Percentiles rank a stretch among this genome's conserved stretches.
Conservation (phyloP, 2,113 vertebrate species). For the Ammodytes dubius region DNA sequence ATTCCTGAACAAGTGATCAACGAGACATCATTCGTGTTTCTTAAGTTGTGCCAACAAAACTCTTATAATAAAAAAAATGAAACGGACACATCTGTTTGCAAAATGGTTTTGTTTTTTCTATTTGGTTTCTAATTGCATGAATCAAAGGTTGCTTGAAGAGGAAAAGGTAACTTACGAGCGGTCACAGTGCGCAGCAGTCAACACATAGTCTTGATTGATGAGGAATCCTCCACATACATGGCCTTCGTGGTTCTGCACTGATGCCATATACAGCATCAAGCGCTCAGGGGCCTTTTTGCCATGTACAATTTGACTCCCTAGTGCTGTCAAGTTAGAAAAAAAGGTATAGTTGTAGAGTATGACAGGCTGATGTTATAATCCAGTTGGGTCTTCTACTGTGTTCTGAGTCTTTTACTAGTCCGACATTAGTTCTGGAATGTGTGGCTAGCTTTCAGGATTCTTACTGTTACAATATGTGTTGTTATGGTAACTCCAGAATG, state of each 20-base stretch:
- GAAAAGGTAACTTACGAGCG: accelerated
- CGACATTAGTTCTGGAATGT: too few species aligned
- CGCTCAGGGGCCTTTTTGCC: constrained; percentile 68
- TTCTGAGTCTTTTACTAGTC: too few species aligned
- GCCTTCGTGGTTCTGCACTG: constrained; percentile 14
- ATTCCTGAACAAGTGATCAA: not conserved
- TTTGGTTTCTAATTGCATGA: constrained; percentile 1
- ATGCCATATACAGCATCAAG: constrained; percentile 82
- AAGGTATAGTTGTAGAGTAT: too few species aligned
- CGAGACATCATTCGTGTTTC: not conserved
- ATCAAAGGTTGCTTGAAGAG: not conserved
- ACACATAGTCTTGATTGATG: constrained; percentile 72
- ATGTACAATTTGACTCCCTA: constrained; percentile 78
- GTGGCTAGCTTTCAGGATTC: too few species aligned
- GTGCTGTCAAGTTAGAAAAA: constrained; percentile 1
- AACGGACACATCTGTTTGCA: not conserved
- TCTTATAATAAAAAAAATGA: not conserved
- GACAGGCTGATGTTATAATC: too few species aligned
- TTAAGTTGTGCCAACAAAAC: not conserved
- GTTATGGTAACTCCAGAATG: not conserved
- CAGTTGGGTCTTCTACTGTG: too few species aligned
- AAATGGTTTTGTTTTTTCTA: constrained; percentile 35
- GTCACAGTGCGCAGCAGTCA: constrained; percentile 82
- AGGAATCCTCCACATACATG: constrained; percentile 83
- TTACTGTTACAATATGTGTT: too few species aligned